A percentile compares a stretch with the other conserved stretches of the same genome.
Conservation (phyloP, 2,113 vertebrate species). For the Menidia beryllina region DNA sequence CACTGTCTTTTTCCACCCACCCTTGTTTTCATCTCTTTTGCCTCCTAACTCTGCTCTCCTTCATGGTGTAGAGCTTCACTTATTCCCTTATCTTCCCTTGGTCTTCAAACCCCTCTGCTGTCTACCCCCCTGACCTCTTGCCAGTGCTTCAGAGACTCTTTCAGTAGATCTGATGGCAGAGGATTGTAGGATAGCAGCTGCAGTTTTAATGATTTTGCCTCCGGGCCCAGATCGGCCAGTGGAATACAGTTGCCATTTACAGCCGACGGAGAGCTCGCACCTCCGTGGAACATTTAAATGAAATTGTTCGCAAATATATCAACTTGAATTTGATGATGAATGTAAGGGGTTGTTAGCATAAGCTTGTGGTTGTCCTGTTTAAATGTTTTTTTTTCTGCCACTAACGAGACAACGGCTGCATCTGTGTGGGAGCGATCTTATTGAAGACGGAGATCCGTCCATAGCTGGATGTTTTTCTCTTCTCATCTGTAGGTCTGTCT, state of each 20-base stretch:
- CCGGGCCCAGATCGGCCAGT: conserved; percentile 58
- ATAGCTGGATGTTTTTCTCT: neutral
- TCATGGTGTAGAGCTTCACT: conserved; percentile 26
- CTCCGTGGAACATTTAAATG: conserved; percentile 28
- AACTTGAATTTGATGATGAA: conserved; percentile 1
- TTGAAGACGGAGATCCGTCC: conserved; percentile 21
- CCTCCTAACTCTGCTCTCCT: conserved; percentile 3
- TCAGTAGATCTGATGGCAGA: conserved; percentile 58
- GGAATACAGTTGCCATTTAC: conserved; percentile 57
- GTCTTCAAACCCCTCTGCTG: conserved; percentile 3
- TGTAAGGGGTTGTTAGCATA: neutral
- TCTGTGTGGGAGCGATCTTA: conserved; percentile 1
- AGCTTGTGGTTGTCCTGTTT: neutral
- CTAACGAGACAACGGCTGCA: neutral
- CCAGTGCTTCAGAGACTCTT: conserved; percentile 50
- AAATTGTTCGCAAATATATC: conserved; percentile 24
- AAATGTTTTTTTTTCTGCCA: neutral
- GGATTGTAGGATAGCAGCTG: conserved; percentile 71
- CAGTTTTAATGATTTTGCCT: conserved; percentile 80
- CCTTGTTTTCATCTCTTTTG: conserved; percentile 31
- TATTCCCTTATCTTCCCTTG: conserved; percentile 20
- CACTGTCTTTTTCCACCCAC: conserved; percentile 8
- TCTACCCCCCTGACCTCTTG: conserved; percentile 57
- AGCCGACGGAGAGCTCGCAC: conserved; percentile 30
- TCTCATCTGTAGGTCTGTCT: neutral